Evolutionary conservation across 2,797 vertebrate species (phyloP), one percentile per base, ranked within the genome.

Genomic region (Lutjanus argentimaculatus): DNA sequence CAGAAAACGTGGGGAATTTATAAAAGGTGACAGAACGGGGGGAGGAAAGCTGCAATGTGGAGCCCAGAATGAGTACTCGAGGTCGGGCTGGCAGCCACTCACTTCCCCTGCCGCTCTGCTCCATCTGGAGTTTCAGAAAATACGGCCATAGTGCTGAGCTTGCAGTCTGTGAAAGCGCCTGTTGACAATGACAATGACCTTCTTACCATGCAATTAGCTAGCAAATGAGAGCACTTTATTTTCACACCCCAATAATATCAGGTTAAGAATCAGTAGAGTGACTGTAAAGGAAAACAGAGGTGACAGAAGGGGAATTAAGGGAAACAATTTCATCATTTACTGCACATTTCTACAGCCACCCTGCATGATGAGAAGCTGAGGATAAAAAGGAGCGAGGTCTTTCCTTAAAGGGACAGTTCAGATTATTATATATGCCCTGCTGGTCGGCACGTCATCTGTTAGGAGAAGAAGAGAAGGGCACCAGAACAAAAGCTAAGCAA

Each of bases 91-190:
- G 83, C 85, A 86, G 89, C 70, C 82, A 61, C 61, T 0, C 57
- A 69, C 73, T 89, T 63, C 53, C 78, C 89, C 88, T 80, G 85
- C 88, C 57, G 80, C 82, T 88, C 78, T 22, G 67, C 77, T 88
- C 91, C 92, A 93, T 92, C 94, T 94, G 93, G 88, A 82, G 63
- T 61, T 76, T 76, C 74, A 85, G 77, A 74, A 84, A 88, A 88
- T 59, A 72, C 49, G 1, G 72, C 69, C 77, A 63, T 7, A 75
- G 73, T 79, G 93, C 90, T 94, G 92, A 93, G 88, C 78, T 87
- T 55, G 90, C 59, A 17, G 59, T 80, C 45, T 81, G 77, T 7
- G 58, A 67, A 65, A 81, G 58, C 2, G 76, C 77, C 73, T 87
- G 80, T 75, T 84, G 90, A 90, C 86, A 68, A 58, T 58, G 86